Conservation (phyloP, 2,888 invertebrate species). For the Drosophila atroscutellata region DNA sequence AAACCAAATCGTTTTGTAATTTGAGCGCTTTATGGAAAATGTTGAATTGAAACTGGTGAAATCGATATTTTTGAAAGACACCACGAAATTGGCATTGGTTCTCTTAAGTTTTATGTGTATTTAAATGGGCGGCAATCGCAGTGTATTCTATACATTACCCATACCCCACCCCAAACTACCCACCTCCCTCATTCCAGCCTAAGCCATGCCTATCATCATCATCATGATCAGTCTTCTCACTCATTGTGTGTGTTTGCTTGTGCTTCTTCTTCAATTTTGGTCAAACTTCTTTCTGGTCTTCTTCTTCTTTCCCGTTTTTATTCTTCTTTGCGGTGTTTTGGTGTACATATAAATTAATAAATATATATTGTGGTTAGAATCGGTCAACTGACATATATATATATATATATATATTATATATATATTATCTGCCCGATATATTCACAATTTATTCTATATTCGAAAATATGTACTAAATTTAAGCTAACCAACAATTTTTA, state of each 20-base stretch:
- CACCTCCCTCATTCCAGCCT: background rate
- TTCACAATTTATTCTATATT: conserved; percentile 20
- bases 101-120: conserved; percentile 13
- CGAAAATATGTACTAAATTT: conserved; percentile 56
- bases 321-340: conserved; percentile 1
- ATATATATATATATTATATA: conserved; percentile 10
- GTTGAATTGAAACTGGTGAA: conserved; percentile 29
- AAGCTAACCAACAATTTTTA: conserved; percentile 67
- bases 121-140: conserved; percentile 32
- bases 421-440: background rate
- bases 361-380: conserved; percentile 22
- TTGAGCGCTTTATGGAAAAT: conserved; percentile 32
- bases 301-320: background rate
- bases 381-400: background rate
- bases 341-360: conserved; percentile 13
- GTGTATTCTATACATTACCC: conserved; percentile 10
- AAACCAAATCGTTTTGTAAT: background rate
- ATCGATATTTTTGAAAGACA: conserved; percentile 31
- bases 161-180: no score
- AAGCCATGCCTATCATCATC: background rate
- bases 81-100: conserved; percentile 72
- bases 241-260: conserved; percentile 16
- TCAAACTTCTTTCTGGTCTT: background rate
- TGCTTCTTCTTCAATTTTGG: conserved; percentile 9
- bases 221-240: background rate